These are phyloP conservation scores for Lepidotrigona ventralis DNA, from an alignment of 1,140 invertebrate genomes.

Conservation along the genomic window DNA sequence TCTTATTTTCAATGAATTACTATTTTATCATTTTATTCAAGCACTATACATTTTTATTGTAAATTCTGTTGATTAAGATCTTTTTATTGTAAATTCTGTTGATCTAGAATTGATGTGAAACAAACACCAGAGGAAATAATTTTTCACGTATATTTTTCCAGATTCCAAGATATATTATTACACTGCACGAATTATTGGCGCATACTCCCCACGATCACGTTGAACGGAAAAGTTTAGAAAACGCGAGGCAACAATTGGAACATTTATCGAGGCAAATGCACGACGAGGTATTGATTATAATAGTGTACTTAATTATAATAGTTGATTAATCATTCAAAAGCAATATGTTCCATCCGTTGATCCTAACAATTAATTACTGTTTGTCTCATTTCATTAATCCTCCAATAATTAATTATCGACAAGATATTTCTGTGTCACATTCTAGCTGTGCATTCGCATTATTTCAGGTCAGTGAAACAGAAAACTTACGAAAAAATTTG, in stretches of 20 bases:
- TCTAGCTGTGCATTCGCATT: too few species aligned
- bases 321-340: not conserved
- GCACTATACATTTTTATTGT: not conserved
- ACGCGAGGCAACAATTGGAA: conserved; percentile 93
- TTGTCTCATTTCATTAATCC: too few species aligned
- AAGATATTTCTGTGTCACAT: not conserved
- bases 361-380: not conserved
- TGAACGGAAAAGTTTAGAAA: conserved; percentile 93
- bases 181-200: conserved; percentile 93
- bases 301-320: not conserved
- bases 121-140: not conserved
- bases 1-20: too few species aligned
- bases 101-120: not conserved
- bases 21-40: too few species aligned
- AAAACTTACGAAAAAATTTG: conserved; percentile 95
- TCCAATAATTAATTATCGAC: not conserved
- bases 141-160: conserved; percentile 73
- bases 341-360: not conserved
- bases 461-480: conserved; percentile 93
- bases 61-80: not conserved
- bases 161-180: conserved; percentile 96
- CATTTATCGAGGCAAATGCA: conserved; percentile 92
- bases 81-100: not conserved
- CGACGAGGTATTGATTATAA: conserved; percentile 86
- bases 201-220: conserved; percentile 97